A percentile compares a stretch with the other conserved stretches of the same genome.
phyloP scores from a whole-genome alignment of 2,888 invertebrate genomes.

The Cephus pygmeus region DNA sequence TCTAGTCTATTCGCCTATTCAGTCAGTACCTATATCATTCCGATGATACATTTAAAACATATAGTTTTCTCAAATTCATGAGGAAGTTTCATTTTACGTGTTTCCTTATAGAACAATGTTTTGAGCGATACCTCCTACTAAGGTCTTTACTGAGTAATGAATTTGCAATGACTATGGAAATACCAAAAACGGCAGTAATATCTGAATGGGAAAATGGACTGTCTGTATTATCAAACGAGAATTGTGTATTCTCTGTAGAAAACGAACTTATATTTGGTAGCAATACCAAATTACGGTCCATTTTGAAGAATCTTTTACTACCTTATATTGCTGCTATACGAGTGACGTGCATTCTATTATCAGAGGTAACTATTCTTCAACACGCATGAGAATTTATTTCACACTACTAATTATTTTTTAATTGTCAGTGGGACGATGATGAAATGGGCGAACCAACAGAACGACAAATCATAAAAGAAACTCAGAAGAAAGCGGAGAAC shows the following conservation, averaged over 20 bases:
- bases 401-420: slow-evolving; percentile 15
- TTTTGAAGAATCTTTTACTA: slow-evolving; percentile 73
- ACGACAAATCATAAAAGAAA: slow-evolving; percentile 68
- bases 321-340: slow-evolving; percentile 75
- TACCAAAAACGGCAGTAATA: slow-evolving; percentile 36
- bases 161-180: slow-evolving; percentile 50
- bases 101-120: slow-evolving; percentile 45
- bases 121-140: slow-evolving; percentile 47
- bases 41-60: background rate
- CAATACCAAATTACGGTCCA: slow-evolving; percentile 66
- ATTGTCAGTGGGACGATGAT: slow-evolving; percentile 51
- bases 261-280: slow-evolving; percentile 60
- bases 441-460: slow-evolving; percentile 54
- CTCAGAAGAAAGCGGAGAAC: slow-evolving; percentile 73
- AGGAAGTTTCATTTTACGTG: slow-evolving; percentile 70
- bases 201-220: slow-evolving; percentile 51
- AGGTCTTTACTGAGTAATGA: slow-evolving; percentile 53
- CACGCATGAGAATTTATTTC: background rate
- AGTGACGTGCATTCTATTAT: slow-evolving; percentile 66
- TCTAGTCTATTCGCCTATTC: slow-evolving; percentile 15
- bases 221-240: slow-evolving; percentile 40
- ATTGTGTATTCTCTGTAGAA: slow-evolving; percentile 36
- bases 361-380: slow-evolving; percentile 65
- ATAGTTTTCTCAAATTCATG: slow-evolving; percentile 62
- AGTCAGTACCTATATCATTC: background rate